A percentile compares a stretch with the other conserved stretches of the same genome.
Conservation (phyloP, 2,888 invertebrate genomes). For the Piscicola geometra region DNA sequence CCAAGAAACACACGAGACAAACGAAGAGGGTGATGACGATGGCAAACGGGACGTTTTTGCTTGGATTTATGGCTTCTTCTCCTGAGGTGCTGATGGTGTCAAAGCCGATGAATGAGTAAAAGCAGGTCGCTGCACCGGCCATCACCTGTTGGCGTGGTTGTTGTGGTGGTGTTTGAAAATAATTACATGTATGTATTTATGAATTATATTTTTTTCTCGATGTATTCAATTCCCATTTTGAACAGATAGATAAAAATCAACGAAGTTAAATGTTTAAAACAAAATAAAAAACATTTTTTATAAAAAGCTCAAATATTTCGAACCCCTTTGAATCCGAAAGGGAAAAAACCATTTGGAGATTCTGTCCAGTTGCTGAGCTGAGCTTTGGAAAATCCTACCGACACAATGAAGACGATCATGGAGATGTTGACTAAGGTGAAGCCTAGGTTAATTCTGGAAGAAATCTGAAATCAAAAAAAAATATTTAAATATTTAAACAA, state of each 20-base stretch:
- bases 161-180: not conserved
- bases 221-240: not conserved
- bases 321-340: conserved; percentile 45
- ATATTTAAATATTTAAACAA: no score
- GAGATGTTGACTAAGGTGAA: conserved; percentile 48
- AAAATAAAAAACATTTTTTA: no score
- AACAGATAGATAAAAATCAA: not conserved
- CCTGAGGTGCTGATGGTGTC: conserved; percentile 43
- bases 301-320: no score
- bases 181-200: no score
- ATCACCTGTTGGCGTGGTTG: conserved; percentile 37
- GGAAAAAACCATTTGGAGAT: conserved; percentile 41
- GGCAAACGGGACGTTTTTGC: conserved; percentile 40
- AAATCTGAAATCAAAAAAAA: no score
- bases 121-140: conserved; percentile 42
- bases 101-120: conserved; percentile 43
- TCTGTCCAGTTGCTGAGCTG: conserved; percentile 42
- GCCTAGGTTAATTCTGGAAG: conserved; percentile 46
- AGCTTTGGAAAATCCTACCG: conserved; percentile 44
- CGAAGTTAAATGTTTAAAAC: not conserved
- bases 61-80: conserved; percentile 41
- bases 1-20: conserved; percentile 50
- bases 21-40: conserved; percentile 43
- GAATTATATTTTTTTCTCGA: no score
- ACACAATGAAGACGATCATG: conserved; percentile 49